Percentiles rank a stretch among this genome's conserved stretches.
These are phyloP conservation scores for Trichomalopsis sarcophagae DNA, from an alignment of 1,140 invertebrate species.

Conservation along the genomic window DNA sequence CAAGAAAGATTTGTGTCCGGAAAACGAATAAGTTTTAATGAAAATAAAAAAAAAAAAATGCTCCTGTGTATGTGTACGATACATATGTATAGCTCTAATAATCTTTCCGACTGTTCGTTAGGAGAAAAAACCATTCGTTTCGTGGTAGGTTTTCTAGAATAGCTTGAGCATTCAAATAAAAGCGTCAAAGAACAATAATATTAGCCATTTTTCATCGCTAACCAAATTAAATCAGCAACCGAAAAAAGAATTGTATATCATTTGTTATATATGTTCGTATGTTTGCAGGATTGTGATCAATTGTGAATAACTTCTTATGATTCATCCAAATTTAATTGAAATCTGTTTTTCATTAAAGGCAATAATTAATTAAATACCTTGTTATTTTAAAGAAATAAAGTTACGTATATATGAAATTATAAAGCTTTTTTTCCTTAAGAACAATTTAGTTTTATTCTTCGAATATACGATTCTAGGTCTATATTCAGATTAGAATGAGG, in stretches of 20 bases:
- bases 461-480: background rate
- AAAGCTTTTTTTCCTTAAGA: background rate
- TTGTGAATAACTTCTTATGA: background rate
- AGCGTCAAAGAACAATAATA: conserved; percentile 30
- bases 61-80: conserved; percentile 7
- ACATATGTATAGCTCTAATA: background rate
- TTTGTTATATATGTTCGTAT: conserved; percentile 29
- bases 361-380: conserved; percentile 1
- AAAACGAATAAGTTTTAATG: conserved; percentile 20
- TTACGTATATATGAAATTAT: background rate
- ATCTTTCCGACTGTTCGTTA: conserved; percentile 23
- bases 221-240: background rate
- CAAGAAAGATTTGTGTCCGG: conserved; percentile 14
- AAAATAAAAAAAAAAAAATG: conserved; percentile 19
- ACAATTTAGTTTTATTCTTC: background rate
- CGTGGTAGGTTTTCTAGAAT: conserved; percentile 5
- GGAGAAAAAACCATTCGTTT: conserved; percentile 12
- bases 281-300: conserved; percentile 19
- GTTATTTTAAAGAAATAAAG: background rate
- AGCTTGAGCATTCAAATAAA: conserved; percentile 11
- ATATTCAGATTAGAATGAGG: background rate
- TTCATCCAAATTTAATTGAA: conserved; percentile 19
- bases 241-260: conserved; percentile 35
- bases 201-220: conserved; percentile 16
- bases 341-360: background rate